Conservation (phyloP, 2,888 invertebrate genomes). For the Asteroscopus sphinx region DNA sequence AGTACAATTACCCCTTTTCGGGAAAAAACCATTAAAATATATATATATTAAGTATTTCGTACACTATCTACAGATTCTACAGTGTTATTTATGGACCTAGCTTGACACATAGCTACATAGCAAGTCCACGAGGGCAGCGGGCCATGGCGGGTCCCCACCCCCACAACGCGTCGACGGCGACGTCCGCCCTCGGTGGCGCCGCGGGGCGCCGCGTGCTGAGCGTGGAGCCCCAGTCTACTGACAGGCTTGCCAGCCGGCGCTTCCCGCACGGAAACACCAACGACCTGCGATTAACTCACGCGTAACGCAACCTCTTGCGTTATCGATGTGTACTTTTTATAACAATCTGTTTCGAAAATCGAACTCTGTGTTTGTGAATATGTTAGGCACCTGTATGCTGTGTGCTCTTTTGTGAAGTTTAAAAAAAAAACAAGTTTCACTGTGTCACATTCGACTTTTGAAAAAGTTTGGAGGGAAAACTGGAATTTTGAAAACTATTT, state of each 20-base stretch:
- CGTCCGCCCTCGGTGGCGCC: constrained; percentile 28
- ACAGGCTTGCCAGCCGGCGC: constrained; percentile 34
- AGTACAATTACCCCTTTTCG: no score
- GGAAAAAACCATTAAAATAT: no score
- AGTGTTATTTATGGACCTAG: constrained; percentile 22
- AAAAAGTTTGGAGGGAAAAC: constrained; percentile 20
- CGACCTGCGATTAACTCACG: constrained; percentile 59
- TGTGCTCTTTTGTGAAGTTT: constrained; percentile 27
- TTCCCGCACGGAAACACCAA: constrained; percentile 32
- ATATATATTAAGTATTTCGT: constrained; percentile 1
- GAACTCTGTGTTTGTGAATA: constrained; percentile 40
- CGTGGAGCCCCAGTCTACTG: constrained; percentile 35
- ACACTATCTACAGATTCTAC: not conserved
- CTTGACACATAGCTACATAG: no score
- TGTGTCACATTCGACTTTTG: constrained; percentile 36
- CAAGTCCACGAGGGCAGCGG: constrained; percentile 33
- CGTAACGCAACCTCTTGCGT: constrained; percentile 60
- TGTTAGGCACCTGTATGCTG: constrained; percentile 21
- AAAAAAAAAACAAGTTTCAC: constrained; percentile 8
- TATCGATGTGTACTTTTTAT: constrained; percentile 62
- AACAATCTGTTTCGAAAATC: constrained; percentile 44
- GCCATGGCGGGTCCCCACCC: constrained; percentile 58
- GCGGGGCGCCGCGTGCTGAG: constrained; percentile 12
- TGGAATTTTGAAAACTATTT: constrained; percentile 15
- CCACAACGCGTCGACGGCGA: no score